Conservation (phyloP, 1,140 invertebrate species). For the Drosophila saltans region DNA sequence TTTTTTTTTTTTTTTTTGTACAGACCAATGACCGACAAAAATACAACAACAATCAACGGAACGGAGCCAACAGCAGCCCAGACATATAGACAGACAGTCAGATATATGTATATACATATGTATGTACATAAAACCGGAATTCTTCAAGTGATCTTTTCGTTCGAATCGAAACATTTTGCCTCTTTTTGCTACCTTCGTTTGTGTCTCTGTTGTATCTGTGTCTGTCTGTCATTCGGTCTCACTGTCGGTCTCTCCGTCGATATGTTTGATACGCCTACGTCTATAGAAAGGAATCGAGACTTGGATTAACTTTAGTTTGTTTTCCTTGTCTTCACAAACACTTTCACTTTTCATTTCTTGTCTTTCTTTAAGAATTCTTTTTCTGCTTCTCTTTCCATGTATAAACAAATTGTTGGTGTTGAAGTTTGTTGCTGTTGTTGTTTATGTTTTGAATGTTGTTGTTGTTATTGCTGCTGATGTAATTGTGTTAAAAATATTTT, state of each 20-base stretch:
- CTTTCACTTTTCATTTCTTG: constrained; percentile 57
- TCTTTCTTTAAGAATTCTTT: constrained; percentile 20
- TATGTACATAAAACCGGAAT: constrained; percentile 66
- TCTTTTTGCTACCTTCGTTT: constrained; percentile 39
- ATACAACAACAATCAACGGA: constrained; percentile 48
- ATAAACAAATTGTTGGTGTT: constrained; percentile 9
- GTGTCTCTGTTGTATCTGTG: constrained; percentile 39
- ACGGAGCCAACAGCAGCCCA: constrained; percentile 33
- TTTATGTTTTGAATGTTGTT: not conserved
- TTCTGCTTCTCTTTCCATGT: not conserved
- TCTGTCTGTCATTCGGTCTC: constrained; percentile 20
- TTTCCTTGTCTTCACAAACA: constrained; percentile 32
- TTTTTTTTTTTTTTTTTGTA: constrained; percentile 53
- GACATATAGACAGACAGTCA: constrained; percentile 24
- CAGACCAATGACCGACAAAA: constrained; percentile 80
- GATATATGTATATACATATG: no score
- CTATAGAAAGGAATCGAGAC: constrained; percentile 25
- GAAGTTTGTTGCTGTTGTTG: constrained; percentile 3
- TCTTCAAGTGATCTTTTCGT: constrained; percentile 78
- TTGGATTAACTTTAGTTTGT: constrained; percentile 28
- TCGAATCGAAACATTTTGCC: constrained; percentile 47
- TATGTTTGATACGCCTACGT: constrained; percentile 41
- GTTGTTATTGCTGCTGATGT: constrained; percentile 14
- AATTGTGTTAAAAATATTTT: constrained; percentile 45
- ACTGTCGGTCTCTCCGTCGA: constrained; percentile 5